Percentiles rank a stretch among this genome's conserved stretches.
These are phyloP conservation scores for Myiopsitta monachus DNA, from an alignment of 2,113 vertebrate genomes.

Conservation along the genomic window DNA sequence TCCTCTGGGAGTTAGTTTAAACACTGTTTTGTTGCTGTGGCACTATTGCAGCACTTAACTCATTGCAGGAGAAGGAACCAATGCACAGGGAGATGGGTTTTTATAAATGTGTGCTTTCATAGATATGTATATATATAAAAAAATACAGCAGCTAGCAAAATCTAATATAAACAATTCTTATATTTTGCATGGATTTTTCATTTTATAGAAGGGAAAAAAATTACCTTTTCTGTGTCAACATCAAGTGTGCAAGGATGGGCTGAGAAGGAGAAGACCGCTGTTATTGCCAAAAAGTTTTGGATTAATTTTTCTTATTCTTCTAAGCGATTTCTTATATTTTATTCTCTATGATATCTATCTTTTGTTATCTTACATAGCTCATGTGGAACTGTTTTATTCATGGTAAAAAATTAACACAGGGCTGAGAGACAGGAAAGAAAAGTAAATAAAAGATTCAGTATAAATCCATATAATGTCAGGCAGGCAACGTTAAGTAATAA, in stretches of 20 bases:
- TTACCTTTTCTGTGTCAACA: background rate
- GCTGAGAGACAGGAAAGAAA: slow-evolving; percentile 3
- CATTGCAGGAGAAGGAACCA: background rate
- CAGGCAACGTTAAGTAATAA: background rate
- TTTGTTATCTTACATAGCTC: background rate
- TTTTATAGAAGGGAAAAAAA: background rate
- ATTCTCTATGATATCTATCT: background rate
- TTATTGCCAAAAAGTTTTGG: background rate
- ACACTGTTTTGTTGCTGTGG: background rate
- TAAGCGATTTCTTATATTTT: background rate
- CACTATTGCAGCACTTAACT: background rate
- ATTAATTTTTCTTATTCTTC: background rate
- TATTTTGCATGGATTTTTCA: background rate
- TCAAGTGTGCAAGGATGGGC: background rate
- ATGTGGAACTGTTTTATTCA: background rate
- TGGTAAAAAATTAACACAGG: background rate
- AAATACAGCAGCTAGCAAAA: background rate
- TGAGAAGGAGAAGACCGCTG: background rate
- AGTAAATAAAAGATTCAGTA: background rate
- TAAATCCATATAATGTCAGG: slow-evolving; percentile 7
- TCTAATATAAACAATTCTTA: background rate
- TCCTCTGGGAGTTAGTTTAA: background rate
- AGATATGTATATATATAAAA: background rate
- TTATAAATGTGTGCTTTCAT: background rate
- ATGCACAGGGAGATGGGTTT: background rate